Evolutionary conservation across 2,888 invertebrate species (phyloP), one percentile per base, ranked within the genome.

Genomic region (Linyphia triangularis): DNA sequence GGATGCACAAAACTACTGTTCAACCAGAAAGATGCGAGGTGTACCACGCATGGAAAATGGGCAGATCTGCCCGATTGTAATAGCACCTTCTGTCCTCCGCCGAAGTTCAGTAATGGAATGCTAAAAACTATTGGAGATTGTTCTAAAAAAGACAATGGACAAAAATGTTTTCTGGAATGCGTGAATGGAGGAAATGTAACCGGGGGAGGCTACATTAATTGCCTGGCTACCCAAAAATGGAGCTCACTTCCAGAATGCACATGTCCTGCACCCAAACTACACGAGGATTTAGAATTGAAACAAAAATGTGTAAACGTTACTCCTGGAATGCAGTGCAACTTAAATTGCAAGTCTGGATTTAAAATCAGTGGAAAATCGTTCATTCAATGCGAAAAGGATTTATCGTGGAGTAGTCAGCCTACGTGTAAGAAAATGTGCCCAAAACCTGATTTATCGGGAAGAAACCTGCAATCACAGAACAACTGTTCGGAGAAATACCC

Each of bases 281-380:
- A 16, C 0, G 24, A 22, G 4, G 4, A 65, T 9, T 43, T 84
- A 6, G 9, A 16, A 6, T 19, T 75, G n/a, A 2, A 40, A 40
- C 43, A 9, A 43, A 82, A 9, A 30, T 30, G 9, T 75, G 73
- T n/a, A 4, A 28, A 1, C 1, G 30, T 13, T 51, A 33, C 9
- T 24, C 28, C 65, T 9, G 73, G 51, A 24, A 51, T 57, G 22
- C 16, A 2, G 84, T 40, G 40, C 40, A 24, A 16, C 24, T 3
- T 82, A 7, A 70, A n/a, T 40, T 82, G 70, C 40, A 82, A 40
- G 24, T 26, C 5, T 1, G 63, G 82, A 4, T 82, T 13, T 40
- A 7, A 0, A 1, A 61, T 43, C 28, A 6, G 9, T 1, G 30
- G 43, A 16, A n/a, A 28, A 5, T 16, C n/a, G 7, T 1, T 6